A percentile compares a stretch with the other conserved stretches of the same genome.
These are phyloP conservation scores for Dendronephthya gigantea DNA, from an alignment of 64 coral and sea anemone genomes.

Conservation along the genomic window DNA sequence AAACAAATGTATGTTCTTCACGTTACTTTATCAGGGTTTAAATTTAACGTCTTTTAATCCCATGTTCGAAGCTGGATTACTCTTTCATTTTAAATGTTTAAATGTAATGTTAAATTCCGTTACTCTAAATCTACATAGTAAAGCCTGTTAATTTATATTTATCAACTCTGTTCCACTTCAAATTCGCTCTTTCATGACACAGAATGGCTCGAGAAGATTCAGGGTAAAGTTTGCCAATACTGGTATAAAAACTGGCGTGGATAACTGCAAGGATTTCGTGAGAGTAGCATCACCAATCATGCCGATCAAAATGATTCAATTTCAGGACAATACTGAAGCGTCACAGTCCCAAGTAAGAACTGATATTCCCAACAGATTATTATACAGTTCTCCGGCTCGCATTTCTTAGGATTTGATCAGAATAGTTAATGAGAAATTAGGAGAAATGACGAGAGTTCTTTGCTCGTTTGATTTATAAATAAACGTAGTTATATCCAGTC, in stretches of 20 bases:
- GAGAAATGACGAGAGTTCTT: not conserved
- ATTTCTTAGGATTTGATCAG: not conserved
- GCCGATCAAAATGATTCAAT: conserved; percentile 42
- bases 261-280: conserved; percentile 59
- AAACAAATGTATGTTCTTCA: conserved; percentile 56
- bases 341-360: conserved; percentile 35
- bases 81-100: no score
- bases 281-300: conserved; percentile 35
- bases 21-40: not conserved
- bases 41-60: no score
- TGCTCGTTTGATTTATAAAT: not conserved
- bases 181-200: not conserved
- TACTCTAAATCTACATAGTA: no score
- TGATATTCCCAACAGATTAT: no score
- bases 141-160: no score
- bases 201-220: conserved; percentile 56
- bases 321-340: not conserved
- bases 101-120: no score
- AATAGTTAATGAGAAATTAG: no score
- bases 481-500: no score
- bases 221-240: conserved; percentile 68
- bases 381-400: not conserved
- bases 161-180: no score
- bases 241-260: conserved; percentile 22
- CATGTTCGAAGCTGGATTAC: no score